Percentiles rank a stretch among this genome's conserved stretches.
Conservation (phyloP, 2,888 invertebrate genomes). For the Aleiodes testaceus region DNA sequence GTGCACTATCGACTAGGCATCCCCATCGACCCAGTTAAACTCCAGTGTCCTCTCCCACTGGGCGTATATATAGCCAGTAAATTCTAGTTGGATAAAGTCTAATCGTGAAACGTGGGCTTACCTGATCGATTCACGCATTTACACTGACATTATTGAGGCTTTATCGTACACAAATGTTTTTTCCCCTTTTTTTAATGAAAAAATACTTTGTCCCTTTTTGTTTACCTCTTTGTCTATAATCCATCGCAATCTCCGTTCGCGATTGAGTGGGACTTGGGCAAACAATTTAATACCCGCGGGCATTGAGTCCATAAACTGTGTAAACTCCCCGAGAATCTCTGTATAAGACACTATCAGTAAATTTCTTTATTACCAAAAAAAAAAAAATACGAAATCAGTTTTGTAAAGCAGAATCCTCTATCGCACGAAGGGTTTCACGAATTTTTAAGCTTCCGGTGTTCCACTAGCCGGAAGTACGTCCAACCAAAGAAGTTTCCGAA, state of each 20-base stretch:
- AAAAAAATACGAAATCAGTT: neutral
- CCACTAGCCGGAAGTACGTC: neutral
- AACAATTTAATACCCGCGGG: constrained; percentile 34
- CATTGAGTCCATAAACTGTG: constrained; percentile 35
- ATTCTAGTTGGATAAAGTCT: constrained; percentile 42
- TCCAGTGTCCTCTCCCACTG: constrained; percentile 5
- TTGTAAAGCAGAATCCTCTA: neutral
- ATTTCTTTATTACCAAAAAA: neutral
- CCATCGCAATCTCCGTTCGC: constrained; percentile 27
- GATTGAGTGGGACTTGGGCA: constrained; percentile 31
- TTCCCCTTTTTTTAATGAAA: constrained; percentile 3
- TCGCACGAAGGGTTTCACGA: neutral
- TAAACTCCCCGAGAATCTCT: constrained; percentile 3
- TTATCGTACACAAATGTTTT: constrained; percentile 16
- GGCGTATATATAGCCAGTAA: constrained; percentile 33
- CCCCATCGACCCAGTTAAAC: constrained; percentile 42
- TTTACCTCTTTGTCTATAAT: constrained; percentile 9
- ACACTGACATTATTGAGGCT: constrained; percentile 20
- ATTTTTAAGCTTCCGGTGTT: neutral
- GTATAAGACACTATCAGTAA: neutral
- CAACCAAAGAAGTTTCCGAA: constrained; percentile 3
- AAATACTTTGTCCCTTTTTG: constrained; percentile 24
- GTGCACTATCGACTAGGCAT: constrained; percentile 35
- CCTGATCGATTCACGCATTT: constrained; percentile 38
- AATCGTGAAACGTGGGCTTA: constrained; percentile 30